Evolutionary conservation across 1,140 invertebrate genomes (phyloP), one percentile per base, ranked within the genome.

Genomic region (Pseudomyrmex dendroicus): DNA sequence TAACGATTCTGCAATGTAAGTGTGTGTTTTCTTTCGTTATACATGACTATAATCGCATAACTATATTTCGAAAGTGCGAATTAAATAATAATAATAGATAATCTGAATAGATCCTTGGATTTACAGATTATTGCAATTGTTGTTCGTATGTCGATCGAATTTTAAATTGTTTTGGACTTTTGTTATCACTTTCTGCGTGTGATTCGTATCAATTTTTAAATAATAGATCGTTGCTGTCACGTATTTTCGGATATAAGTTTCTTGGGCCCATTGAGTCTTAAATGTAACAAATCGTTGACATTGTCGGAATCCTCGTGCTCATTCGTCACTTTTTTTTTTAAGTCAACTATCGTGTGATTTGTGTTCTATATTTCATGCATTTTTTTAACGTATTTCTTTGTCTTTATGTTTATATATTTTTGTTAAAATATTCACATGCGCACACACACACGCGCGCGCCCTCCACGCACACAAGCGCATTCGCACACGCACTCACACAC

Each of bases 61-160:
- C 48, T 59, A 80, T 35, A 2, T 80, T 35, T n/a, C 25, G 8
- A 70, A 67, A 77, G 17, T 17, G 48, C 62, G 52, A 77, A 77
- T 77, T 67, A 54, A 72, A 61, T n/a, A 13, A 61, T n/a, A 13
- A 70, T 17, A 72, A 80, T 70, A 48, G 22, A 20, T 64, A 70
- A 78, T 70, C 70, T 80, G 20, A 80, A 80, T 80, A 80, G 76
- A 80, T 72, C 76, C 66, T 72, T 80, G 76, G 76, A 80, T 66
- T 59, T 80, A 80, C 76, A 80, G 76, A 80, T 59, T 59, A 70
- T 59, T 48, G 44, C 46, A 59, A 35, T 78, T 68, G 64, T 57
- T 80, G 64, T 57, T 80, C 44, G 59, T 80, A 78, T 64, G 66
- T 78, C 64, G 52, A 70, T 54, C 62, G 70, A 61, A 80, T 80